phyloP scores from a whole-genome alignment of 2,113 vertebrate species.

The Siniperca knerii region DNA sequence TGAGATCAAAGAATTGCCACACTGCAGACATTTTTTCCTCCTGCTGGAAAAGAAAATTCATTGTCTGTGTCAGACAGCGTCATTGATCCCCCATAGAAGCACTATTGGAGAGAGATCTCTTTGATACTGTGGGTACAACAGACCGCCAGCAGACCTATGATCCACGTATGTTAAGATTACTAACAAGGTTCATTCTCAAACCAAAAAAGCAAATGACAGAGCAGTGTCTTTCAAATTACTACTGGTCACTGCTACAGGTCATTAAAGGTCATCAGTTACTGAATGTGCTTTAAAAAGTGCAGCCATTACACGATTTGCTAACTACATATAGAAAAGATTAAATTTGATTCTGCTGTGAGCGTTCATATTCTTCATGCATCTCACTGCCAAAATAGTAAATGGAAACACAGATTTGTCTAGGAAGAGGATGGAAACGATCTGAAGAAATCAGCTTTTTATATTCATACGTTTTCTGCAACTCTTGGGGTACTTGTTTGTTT shows the following conservation, averaged over 20 bases:
- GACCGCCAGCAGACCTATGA: slow-evolving; percentile 8
- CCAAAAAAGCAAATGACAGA: not conserved
- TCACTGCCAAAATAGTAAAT: slow-evolving; percentile 38
- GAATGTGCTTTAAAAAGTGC: slow-evolving; percentile 24
- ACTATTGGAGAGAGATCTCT: slow-evolving; percentile 23
- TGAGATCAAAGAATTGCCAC: slow-evolving; percentile 68
- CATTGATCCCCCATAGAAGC: slow-evolving; percentile 46
- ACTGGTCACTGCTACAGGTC: slow-evolving; percentile 14
- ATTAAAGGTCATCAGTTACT: slow-evolving; percentile 15
- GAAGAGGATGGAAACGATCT: slow-evolving; percentile 33
- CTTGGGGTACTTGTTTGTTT: slow-evolving; percentile 65
- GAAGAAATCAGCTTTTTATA: slow-evolving; percentile 68
- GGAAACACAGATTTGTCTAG: slow-evolving; percentile 47
- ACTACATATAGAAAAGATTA: slow-evolving; percentile 16
- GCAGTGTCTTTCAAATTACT: not conserved
- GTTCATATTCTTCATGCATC: slow-evolving; percentile 35
- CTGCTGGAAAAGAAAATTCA: slow-evolving; percentile 43
- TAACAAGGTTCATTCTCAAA: slow-evolving; percentile 9
- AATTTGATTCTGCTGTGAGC: not conserved
- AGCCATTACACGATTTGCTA: slow-evolving; percentile 7
- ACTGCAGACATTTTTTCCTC: slow-evolving; percentile 42
- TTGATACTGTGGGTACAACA: slow-evolving; percentile 30
- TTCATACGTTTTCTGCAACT: slow-evolving; percentile 60
- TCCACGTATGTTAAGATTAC: slow-evolving; percentile 19
- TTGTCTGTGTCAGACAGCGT: slow-evolving; percentile 45